Percentiles rank a stretch among this genome's conserved stretches.
These are phyloP conservation scores for Xestobium rufovillosum DNA, from an alignment of 2,888 invertebrate genomes.

Conservation along the genomic window DNA sequence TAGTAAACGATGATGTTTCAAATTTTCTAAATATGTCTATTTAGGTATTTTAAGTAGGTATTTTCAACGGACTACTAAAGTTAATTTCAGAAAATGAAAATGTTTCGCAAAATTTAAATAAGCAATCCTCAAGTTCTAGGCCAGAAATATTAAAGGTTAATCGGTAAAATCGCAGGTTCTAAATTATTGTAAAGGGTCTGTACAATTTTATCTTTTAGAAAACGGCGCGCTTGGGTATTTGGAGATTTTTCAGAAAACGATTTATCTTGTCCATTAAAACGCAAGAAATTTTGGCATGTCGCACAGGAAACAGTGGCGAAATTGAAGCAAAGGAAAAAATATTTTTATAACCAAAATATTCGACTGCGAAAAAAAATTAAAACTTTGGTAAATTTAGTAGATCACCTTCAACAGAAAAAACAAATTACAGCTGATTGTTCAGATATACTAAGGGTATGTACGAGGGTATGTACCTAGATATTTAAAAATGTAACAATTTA, in stretches of 20 bases:
- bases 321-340: background rate
- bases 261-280: background rate
- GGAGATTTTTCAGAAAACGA: slow-evolving; percentile 2
- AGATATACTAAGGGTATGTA: slow-evolving; percentile 1
- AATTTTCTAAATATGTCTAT: too few species aligned
- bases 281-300: background rate
- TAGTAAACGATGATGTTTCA: too few species aligned
- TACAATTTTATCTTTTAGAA: too few species aligned
- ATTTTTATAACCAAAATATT: background rate
- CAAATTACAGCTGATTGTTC: background rate
- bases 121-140: too few species aligned
- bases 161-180: background rate
- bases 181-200: background rate
- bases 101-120: too few species aligned
- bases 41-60: too few species aligned
- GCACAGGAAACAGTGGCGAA: background rate
- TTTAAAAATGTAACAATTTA: too few species aligned
- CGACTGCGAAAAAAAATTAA: background rate
- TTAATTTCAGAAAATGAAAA: too few species aligned
- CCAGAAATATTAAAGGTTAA: too few species aligned
- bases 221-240: too few species aligned
- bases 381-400: background rate
- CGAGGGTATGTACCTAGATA: too few species aligned
- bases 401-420: slow-evolving; percentile 1
- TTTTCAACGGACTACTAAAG: too few species aligned